These are phyloP conservation scores for Drosophila prostipennis DNA, from an alignment of 2,888 invertebrate genomes.

Conservation along the genomic window DNA sequence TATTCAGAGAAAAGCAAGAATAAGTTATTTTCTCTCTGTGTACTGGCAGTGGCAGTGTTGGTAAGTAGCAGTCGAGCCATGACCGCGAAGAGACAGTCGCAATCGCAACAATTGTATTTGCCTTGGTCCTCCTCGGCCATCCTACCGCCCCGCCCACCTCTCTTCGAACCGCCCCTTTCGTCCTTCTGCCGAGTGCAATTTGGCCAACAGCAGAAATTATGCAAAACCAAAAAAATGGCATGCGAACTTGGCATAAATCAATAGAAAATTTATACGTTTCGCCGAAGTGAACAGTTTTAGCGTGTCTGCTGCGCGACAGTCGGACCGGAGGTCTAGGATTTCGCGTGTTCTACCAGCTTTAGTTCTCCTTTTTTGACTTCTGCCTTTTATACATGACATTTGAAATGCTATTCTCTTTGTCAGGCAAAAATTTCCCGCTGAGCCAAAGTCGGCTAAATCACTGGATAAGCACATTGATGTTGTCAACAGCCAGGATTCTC, in stretches of 20 bases:
- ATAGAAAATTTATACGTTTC: conserved; percentile 80
- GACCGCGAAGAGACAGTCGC: conserved; percentile 69
- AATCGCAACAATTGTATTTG: conserved; percentile 72
- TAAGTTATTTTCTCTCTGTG: conserved; percentile 9
- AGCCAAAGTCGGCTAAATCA: conserved; percentile 42
- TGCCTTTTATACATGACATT: conserved; percentile 47
- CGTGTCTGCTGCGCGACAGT: conserved; percentile 47
- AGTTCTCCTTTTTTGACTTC: conserved; percentile 31
- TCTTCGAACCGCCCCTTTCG: neutral
- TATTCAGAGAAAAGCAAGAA: no score
- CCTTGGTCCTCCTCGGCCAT: conserved; percentile 48
- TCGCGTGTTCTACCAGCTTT: conserved; percentile 48
- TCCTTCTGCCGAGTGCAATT: conserved; percentile 64
- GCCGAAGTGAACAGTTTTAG: conserved; percentile 69
- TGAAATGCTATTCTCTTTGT: conserved; percentile 52
- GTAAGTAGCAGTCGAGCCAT: conserved; percentile 53
- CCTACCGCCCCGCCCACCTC: neutral
- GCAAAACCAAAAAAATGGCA: conserved; percentile 81
- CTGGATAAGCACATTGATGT: conserved; percentile 42
- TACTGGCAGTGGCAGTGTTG: conserved; percentile 17
- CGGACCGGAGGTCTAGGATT: conserved; percentile 46
- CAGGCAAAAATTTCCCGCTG: conserved; percentile 26
- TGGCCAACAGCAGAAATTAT: conserved; percentile 76
- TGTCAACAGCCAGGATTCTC: conserved; percentile 40
- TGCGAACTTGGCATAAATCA: conserved; percentile 80